Evolutionary conservation across 2,888 invertebrate genomes (phyloP).

Genomic region (Chirona hameri): DNA sequence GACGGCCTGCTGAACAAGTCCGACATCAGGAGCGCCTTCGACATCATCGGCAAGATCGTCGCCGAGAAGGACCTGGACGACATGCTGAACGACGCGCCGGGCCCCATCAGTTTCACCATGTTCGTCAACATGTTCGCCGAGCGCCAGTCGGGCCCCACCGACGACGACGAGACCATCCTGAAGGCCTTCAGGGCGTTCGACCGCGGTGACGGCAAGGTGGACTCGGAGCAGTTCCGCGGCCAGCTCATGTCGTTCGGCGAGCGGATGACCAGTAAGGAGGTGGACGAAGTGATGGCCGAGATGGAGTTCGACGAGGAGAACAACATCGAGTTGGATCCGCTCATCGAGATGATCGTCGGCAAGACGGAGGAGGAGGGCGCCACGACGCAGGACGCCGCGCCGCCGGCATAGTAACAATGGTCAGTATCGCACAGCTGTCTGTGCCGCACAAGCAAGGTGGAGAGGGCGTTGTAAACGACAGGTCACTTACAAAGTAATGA

Average conservation of each 20-base stretch:
- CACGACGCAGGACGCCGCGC: conserved; percentile 39
- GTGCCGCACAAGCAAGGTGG: no score
- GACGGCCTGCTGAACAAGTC: conserved; percentile 80
- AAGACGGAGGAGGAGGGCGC: conserved; percentile 69
- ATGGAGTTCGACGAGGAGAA: conserved; percentile 89
- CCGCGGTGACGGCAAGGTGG: conserved; percentile 66
- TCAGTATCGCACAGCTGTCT: no score
- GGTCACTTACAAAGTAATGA: no score
- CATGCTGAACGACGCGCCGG: conserved; percentile 81
- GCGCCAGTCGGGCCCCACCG: conserved; percentile 85
- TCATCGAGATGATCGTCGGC: conserved; percentile 83
- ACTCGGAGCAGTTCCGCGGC: conserved; percentile 82
- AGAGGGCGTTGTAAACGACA: no score
- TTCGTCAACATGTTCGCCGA: conserved; percentile 84
- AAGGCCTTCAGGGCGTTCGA: conserved; percentile 91
- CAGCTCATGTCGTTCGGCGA: conserved; percentile 91
- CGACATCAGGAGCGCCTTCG: conserved; percentile 86
- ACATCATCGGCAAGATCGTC: conserved; percentile 84
- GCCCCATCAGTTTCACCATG: conserved; percentile 94
- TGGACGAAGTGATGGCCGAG: conserved; percentile 87
- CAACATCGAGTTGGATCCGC: conserved; percentile 79
- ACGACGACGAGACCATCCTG: conserved; percentile 87
- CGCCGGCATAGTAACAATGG: background rate
- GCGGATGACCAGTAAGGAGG: conserved; percentile 82
- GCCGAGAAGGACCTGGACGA: conserved; percentile 86